phyloP scores from a whole-genome alignment of 2,113 vertebrate genomes.

The Desmodus rotundus region DNA sequence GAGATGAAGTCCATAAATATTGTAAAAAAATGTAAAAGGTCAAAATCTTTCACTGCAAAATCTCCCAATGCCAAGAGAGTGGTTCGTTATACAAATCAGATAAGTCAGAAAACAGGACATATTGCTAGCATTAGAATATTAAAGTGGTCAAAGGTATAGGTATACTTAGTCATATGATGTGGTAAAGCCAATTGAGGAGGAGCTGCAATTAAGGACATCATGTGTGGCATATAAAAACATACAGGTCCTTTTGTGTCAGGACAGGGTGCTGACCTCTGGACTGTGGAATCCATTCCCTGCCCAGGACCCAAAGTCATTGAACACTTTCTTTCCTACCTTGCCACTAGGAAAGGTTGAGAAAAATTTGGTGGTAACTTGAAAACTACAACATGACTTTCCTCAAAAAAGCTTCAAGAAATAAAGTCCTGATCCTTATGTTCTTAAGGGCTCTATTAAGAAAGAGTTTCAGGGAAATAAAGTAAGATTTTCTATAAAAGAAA shows the following conservation, averaged over 20 bases:
- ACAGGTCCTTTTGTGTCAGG: constrained; percentile 72
- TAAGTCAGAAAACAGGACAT: neutral
- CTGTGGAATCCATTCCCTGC: constrained; percentile 49
- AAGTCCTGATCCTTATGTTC: neutral
- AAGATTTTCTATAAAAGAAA: neutral
- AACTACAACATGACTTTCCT: neutral
- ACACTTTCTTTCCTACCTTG: constrained; percentile 61
- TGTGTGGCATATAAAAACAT: constrained; percentile 41
- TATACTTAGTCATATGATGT: constrained; percentile 49
- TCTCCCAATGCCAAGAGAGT: neutral
- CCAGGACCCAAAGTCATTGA: constrained; percentile 55
- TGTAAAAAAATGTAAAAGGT: neutral
- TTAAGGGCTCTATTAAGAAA: neutral
- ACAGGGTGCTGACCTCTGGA: constrained; percentile 65
- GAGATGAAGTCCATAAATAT: neutral
- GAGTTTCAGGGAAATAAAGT: neutral
- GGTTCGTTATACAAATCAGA: neutral
- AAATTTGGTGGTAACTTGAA: neutral
- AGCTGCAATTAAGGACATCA: neutral
- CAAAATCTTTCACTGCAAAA: neutral
- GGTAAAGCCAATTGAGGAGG: constrained; percentile 57
- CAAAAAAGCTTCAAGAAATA: neutral
- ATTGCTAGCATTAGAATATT: neutral
- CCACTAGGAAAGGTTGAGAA: neutral
- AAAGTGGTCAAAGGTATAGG: constrained; percentile 47